These are phyloP conservation scores for Brachionichthys hirsutus DNA, from an alignment of 2,113 vertebrate genomes.

Conservation along the genomic window DNA sequence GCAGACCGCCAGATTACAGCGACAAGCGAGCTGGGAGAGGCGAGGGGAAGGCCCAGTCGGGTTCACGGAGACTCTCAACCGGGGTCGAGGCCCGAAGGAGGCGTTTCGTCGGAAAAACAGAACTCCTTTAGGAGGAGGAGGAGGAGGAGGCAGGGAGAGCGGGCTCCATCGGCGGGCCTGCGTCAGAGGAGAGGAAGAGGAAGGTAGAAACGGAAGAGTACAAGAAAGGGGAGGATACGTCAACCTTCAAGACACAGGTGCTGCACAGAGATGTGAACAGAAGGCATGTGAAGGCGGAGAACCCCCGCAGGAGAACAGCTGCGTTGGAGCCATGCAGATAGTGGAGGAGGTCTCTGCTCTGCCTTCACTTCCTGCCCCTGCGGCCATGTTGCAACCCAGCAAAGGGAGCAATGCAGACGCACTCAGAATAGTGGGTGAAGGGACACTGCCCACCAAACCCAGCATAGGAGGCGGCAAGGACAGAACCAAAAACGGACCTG, in stretches of 20 bases:
- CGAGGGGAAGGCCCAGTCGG: conserved; percentile 31
- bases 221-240: conserved; percentile 56
- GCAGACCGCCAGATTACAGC: conserved; percentile 80
- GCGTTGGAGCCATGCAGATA: conserved; percentile 89
- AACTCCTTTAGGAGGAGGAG: conserved; percentile 35
- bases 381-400: conserved; percentile 89
- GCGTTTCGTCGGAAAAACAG: conserved; percentile 39
- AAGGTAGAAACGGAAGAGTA: conserved; percentile 14
- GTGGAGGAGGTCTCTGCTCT: conserved; percentile 88
- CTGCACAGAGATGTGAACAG: conserved; percentile 86
- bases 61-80: conserved; percentile 62
- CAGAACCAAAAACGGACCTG: conserved; percentile 30
- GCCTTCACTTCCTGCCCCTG: conserved; percentile 73
- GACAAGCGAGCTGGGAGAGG: conserved; percentile 73
- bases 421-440: conserved; percentile 63
- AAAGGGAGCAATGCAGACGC: conserved; percentile 81
- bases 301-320: conserved; percentile 71
- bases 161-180: conserved; percentile 32
- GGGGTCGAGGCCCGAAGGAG: conserved; percentile 38
- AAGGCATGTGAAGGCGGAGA: conserved; percentile 85
- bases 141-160: conserved; percentile 40
- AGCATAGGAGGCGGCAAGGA: conserved; percentile 16
- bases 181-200: conserved; percentile 42
- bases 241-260: conserved; percentile 70
- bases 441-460: conserved; percentile 74